Percentiles rank a stretch among this genome's conserved stretches.
Evolutionary conservation across 2,797 vertebrate species (phyloP).

Genomic region (Dendrocincla fuliginosa): DNA sequence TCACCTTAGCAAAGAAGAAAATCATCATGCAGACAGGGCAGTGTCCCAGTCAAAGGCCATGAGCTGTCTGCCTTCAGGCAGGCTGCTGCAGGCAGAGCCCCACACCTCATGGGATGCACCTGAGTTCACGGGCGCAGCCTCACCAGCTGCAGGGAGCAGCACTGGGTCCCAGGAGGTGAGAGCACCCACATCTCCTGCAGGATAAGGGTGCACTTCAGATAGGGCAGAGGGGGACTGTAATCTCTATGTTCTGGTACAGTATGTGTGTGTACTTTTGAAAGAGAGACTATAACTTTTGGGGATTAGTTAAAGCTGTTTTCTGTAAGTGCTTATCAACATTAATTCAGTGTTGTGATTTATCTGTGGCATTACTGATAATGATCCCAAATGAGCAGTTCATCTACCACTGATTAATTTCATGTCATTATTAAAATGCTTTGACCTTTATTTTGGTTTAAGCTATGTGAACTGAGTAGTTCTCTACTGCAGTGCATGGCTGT

Average conservation of each 20-base stretch:
- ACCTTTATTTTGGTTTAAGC: background rate
- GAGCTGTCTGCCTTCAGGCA: background rate
- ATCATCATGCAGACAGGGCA: background rate
- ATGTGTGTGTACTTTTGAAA: background rate
- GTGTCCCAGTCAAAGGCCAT: background rate
- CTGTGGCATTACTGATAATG: background rate
- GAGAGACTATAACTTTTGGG: background rate
- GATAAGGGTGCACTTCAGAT: background rate
- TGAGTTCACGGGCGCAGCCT: accelerated
- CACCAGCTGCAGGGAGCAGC: background rate
- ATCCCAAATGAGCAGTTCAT: background rate
- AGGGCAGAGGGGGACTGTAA: accelerated
- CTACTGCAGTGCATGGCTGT: background rate
- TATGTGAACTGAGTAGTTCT: background rate
- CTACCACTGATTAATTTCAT: background rate
- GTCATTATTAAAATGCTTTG: background rate
- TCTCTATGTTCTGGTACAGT: accelerated
- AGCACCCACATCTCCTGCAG: background rate
- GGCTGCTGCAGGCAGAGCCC: background rate
- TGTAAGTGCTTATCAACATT: background rate
- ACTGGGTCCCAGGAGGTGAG: accelerated
- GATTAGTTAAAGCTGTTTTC: background rate
- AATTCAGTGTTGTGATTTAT: background rate
- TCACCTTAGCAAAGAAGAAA: background rate
- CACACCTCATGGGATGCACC: background rate